Conservation (phyloP, 2,888 invertebrate genomes). For the Erannis defoliaria region DNA sequence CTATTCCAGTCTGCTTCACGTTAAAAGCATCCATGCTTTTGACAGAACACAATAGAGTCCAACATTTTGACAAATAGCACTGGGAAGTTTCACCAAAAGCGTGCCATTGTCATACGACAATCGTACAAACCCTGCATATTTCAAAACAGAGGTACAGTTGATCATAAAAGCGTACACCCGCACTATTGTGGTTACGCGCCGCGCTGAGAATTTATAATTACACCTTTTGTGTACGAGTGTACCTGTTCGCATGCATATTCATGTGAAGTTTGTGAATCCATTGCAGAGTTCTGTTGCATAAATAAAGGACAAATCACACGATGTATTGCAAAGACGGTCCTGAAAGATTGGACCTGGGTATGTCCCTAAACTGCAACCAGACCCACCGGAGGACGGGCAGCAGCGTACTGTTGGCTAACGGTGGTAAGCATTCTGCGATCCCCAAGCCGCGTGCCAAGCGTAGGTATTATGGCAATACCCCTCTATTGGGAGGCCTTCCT, state of each 20-base stretch:
- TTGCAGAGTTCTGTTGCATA: background rate
- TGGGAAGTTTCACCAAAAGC: background rate
- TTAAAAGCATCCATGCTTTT: too few species aligned
- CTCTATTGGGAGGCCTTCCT: too few species aligned
- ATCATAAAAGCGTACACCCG: conserved; percentile 15
- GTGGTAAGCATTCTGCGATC: too few species aligned
- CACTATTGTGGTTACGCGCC: conserved; percentile 15
- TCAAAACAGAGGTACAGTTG: conserved; percentile 14
- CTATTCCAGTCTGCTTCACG: too few species aligned
- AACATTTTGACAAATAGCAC: background rate
- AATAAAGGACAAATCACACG: background rate
- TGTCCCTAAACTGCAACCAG: too few species aligned
- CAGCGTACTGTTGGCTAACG: too few species aligned
- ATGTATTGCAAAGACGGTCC: too few species aligned
- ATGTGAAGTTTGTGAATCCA: background rate
- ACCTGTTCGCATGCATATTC: conserved; percentile 19
- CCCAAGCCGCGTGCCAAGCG: too few species aligned
- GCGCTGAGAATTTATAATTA: conserved; percentile 30
- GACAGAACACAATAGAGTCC: too few species aligned
- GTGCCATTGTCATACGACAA: conserved; percentile 3
- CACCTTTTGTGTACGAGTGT: conserved; percentile 27
- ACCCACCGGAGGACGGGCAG: too few species aligned
- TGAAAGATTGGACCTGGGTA: too few species aligned
- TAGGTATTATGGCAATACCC: too few species aligned
- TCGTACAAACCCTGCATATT: conserved; percentile 4